phyloP scores from a whole-genome alignment of 1,140 invertebrate species.

The Drosophila nikananu region DNA sequence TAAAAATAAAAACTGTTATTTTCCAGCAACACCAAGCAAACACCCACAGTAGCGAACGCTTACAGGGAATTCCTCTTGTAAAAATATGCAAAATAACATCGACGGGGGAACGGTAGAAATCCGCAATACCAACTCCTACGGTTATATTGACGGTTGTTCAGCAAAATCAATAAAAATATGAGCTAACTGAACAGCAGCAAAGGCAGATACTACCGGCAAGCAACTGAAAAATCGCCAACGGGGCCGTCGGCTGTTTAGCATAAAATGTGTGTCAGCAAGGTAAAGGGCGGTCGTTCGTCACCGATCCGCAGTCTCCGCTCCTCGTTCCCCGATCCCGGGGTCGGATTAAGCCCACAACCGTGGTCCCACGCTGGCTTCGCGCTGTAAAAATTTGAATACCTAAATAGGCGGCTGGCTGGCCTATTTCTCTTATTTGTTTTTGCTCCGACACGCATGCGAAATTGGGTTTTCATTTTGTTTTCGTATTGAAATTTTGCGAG shows the following conservation, averaged over 20 bases:
- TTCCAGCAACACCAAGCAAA: not conserved
- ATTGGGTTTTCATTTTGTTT: constrained; percentile 70
- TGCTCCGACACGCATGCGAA: constrained; percentile 66
- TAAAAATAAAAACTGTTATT: not conserved
- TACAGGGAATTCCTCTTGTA: constrained; percentile 12
- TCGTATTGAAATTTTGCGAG: constrained; percentile 60
- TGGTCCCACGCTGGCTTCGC: constrained; percentile 48
- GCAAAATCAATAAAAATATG: constrained; percentile 32
- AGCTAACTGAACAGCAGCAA: constrained; percentile 18
- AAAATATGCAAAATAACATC: constrained; percentile 3
- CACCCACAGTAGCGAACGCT: not conserved
- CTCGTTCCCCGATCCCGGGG: not conserved
- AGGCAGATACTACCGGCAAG: constrained; percentile 9
- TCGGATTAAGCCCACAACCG: constrained; percentile 7
- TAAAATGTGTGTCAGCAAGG: constrained; percentile 83
- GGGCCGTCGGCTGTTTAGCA: constrained; percentile 66
- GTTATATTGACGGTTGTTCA: constrained; percentile 50
- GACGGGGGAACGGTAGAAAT: not conserved
- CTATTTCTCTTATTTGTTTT: constrained; percentile 50
- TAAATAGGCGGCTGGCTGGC: constrained; percentile 64
- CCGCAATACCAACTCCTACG: constrained; percentile 25
- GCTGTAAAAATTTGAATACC: constrained; percentile 81
- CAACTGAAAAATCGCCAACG: constrained; percentile 15
- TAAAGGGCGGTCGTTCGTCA: constrained; percentile 71
- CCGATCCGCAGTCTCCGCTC: constrained; percentile 3